Conservation (phyloP, 2,888 invertebrate species). For the Heliconius ismenius region DNA sequence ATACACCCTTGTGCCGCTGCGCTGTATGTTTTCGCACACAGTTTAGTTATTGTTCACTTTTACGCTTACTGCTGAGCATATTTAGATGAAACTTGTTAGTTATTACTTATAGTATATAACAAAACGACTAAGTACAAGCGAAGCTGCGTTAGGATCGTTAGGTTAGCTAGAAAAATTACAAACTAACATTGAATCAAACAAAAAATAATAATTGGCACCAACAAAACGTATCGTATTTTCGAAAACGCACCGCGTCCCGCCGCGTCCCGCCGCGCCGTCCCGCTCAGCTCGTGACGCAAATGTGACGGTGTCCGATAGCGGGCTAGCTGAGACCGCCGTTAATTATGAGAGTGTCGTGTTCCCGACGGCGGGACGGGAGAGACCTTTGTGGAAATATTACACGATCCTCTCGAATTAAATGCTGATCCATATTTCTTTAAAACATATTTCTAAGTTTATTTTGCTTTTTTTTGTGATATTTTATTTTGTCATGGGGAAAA, state of each 20-base stretch:
- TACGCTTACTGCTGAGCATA: too few species aligned
- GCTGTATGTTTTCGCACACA: too few species aligned
- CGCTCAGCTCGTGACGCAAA: constrained; percentile 39
- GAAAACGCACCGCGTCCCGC: constrained; percentile 62
- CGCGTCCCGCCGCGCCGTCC: constrained; percentile 46
- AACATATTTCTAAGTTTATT: neutral
- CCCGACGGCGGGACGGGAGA: constrained; percentile 35
- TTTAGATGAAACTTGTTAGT: too few species aligned
- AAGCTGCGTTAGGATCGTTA: neutral
- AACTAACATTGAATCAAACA: constrained; percentile 17
- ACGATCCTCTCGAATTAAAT: constrained; percentile 20
- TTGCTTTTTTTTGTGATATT: neutral
- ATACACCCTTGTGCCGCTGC: too few species aligned
- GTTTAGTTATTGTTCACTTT: too few species aligned
- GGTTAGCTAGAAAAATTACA: too few species aligned
- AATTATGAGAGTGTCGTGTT: constrained; percentile 70
- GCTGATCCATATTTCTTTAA: constrained; percentile 25
- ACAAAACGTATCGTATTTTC: constrained; percentile 68
- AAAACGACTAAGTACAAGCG: too few species aligned
- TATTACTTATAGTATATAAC: too few species aligned
- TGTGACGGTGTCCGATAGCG: constrained; percentile 50
- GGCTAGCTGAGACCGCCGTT: constrained; percentile 67
- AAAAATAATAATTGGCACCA: constrained; percentile 47
- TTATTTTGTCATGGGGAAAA: neutral
- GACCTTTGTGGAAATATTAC: constrained; percentile 43